phyloP scores from a whole-genome alignment of 2,888 invertebrate genomes.

The Octonoba sinensis region DNA sequence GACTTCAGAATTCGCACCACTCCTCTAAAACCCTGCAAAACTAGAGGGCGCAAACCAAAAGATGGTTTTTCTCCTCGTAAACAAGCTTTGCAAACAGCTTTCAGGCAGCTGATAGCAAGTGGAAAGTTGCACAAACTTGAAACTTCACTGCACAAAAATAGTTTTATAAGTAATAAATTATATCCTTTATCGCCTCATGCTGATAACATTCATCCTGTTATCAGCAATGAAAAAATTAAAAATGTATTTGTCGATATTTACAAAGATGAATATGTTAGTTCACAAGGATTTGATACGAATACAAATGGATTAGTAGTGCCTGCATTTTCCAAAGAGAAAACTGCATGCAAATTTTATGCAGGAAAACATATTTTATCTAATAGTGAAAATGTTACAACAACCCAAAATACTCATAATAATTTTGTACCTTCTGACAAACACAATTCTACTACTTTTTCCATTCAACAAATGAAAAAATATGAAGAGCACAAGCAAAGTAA shows the following conservation, averaged over 20 bases:
- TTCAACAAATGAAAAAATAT: no score
- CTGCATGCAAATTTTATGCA: slow-evolving; percentile 43
- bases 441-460: background rate
- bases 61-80: slow-evolving; percentile 49
- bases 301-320: no score
- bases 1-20: slow-evolving; percentile 87
- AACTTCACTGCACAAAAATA: slow-evolving; percentile 23
- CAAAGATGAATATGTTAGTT: no score
- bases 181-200: background rate
- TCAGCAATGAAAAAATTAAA: background rate
- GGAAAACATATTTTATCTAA: slow-evolving; percentile 48
- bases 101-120: slow-evolving; percentile 47
- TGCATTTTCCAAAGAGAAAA: slow-evolving; percentile 19
- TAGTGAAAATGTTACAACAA: background rate
- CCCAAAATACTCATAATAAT: background rate
- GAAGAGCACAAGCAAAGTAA: background rate
- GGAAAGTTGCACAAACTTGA: slow-evolving; percentile 50
- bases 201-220: slow-evolving; percentile 10
- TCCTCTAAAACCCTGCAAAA: slow-evolving; percentile 83
- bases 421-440: background rate
- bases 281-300: no score
- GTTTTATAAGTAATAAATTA: slow-evolving; percentile 4
- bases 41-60: slow-evolving; percentile 68
- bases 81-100: slow-evolving; percentile 47
- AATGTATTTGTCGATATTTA: no score